Evolutionary conservation across 1,140 invertebrate species (phyloP), one percentile per base, ranked within the genome.

Genomic region (Drosophila triauraria): DNA sequence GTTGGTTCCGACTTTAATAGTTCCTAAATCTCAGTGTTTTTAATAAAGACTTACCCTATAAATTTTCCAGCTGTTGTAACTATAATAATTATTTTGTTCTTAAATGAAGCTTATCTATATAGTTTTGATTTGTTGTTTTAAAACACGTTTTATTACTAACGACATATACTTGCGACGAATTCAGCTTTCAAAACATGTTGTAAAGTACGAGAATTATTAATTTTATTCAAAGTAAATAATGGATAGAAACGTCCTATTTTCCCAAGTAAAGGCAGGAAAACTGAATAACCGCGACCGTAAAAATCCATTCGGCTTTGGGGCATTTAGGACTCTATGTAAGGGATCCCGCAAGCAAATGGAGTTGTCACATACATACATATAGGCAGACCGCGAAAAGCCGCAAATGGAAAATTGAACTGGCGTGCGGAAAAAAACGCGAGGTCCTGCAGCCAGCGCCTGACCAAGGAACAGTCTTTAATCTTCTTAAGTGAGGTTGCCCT

Each of bases 391-490:
- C 78, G 65, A 77, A 62, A 61, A 57, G 35, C 50, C 35, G 60
- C 56, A 71, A 84, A 63, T 47, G 65, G 42, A 78, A 80, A 85
- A 58, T 53, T 51, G 43, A 64, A 38, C 44, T 58, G 48, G 56
- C 35, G 40, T 63, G 58, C 56, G 65, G 32, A n/a, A 46, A 23
- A 25, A 48, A 32, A 25, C 5, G 15, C 5, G 20, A 35, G 27
- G 20, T 43, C 53, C 38, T 59, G 53, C 53, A 43, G 53, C 20
- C 25, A 12, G 51, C 42, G 23, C 43, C 42, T 59, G 69, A 64
- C 62, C 80, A 77, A 85, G 78, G 69, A 75, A 78, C 71, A 71
- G 82, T 70, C 78, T 67, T 85, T 85, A 85, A 85, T 85, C 82
- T 85, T 85, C 82, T 85, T 85, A 85, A 85, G 82, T 86, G 82